phyloP scores from a whole-genome alignment of 2,797 vertebrate species.

The Chiroxiphia lanceolata region DNA sequence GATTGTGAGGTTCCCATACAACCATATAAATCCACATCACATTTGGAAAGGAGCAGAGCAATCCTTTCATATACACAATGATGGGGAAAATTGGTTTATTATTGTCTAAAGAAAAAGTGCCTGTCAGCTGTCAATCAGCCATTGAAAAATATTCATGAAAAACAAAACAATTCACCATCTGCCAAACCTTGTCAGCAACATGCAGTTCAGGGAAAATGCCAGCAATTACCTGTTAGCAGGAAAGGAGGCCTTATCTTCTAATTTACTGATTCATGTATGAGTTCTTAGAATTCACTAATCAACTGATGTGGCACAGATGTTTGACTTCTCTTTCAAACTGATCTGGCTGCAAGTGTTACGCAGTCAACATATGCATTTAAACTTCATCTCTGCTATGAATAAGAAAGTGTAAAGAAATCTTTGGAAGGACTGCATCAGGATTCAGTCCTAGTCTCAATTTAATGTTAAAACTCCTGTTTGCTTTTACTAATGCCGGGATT shows the following conservation, averaged over 20 bases:
- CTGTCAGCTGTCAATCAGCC: not conserved
- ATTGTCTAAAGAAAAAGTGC: not conserved
- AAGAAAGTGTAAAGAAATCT: not conserved
- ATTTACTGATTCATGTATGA: not conserved
- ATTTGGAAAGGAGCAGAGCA: not conserved
- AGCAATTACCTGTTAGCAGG: not conserved
- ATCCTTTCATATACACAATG: not conserved
- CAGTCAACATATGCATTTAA: not conserved
- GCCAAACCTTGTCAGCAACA: not conserved
- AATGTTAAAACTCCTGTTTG: not conserved
- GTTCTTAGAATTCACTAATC: not conserved
- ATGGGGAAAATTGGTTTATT: not conserved
- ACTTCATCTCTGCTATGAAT: not conserved
- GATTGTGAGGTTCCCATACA: fast-evolving
- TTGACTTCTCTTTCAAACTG: not conserved
- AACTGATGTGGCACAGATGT: not conserved
- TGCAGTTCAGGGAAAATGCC: not conserved
- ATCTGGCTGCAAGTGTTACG: not conserved
- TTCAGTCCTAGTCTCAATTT: not conserved
- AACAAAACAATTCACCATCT: not conserved
- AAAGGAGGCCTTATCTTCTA: not conserved
- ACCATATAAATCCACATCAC: not conserved
- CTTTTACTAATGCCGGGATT: not conserved
- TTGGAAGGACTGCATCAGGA: not conserved
- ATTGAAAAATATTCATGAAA: not conserved